Percentiles rank a stretch among this genome's conserved stretches.
These are phyloP conservation scores for Meriones unguiculatus DNA, from an alignment of 2,113 vertebrate species.

Conservation along the genomic window DNA sequence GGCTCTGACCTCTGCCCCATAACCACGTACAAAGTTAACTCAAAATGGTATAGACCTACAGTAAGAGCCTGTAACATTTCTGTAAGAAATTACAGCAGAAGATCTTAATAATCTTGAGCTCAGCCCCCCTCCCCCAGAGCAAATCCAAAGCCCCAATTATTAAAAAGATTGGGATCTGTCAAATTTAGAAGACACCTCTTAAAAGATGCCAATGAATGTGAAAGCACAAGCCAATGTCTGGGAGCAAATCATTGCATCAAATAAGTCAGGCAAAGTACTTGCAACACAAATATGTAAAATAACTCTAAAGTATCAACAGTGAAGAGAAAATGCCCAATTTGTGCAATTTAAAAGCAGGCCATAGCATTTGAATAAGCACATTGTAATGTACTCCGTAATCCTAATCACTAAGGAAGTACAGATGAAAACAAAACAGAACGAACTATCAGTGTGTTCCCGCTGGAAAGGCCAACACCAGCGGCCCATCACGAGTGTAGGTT, in stretches of 20 bases:
- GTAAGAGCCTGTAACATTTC: neutral
- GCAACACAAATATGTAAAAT: neutral
- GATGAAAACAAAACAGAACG: slow-evolving; percentile 35
- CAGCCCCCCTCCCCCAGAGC: neutral
- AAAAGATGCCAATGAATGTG: slow-evolving; percentile 32
- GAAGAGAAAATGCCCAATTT: slow-evolving; percentile 26
- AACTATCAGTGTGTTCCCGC: neutral
- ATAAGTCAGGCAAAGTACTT: neutral
- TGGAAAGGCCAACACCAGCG: slow-evolving; percentile 11
- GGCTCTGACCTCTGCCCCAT: neutral
- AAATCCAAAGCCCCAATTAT: neutral
- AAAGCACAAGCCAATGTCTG: neutral
- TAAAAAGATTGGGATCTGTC: neutral
- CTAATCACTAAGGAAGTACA: neutral
- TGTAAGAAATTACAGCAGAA: slow-evolving; percentile 29
- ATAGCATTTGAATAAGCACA: slow-evolving; percentile 35
- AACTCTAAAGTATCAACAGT: neutral
- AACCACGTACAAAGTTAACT: neutral
- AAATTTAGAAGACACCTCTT: slow-evolving; percentile 37
- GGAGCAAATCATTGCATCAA: slow-evolving; percentile 5
- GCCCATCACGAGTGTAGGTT: neutral
- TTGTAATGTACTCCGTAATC: neutral
- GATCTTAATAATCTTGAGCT: neutral
- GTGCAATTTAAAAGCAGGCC: slow-evolving; percentile 20
- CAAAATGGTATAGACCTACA: neutral